Conservation (phyloP, 2,888 invertebrate genomes). For the Pterostichus niger region DNA sequence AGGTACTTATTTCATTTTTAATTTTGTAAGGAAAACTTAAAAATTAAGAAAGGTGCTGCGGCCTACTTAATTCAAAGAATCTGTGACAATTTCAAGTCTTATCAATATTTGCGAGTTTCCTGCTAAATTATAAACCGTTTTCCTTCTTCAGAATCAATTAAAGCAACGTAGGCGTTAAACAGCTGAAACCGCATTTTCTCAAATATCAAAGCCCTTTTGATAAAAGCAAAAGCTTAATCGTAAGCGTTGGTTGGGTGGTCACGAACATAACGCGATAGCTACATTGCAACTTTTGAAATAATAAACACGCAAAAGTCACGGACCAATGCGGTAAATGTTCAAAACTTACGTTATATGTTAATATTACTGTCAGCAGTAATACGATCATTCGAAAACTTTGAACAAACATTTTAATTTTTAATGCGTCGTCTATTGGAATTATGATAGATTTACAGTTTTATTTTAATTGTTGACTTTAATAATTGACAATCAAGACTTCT, state of each 20-base stretch:
- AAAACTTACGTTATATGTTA: neutral
- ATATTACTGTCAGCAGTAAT: neutral
- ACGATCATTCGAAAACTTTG: neutral
- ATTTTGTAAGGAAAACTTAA: no score
- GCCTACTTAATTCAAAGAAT: no score
- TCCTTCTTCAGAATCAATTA: neutral
- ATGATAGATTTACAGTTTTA: no score
- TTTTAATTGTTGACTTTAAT: no score
- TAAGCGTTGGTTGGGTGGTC: conserved; percentile 24
- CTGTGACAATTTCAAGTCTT: no score
- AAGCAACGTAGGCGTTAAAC: conserved; percentile 29
- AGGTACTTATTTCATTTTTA: no score
- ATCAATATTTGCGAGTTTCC: neutral
- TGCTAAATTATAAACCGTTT: neutral
- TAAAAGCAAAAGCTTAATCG: conserved; percentile 36
- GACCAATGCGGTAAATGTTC: neutral
- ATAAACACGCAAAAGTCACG: conserved; percentile 32
- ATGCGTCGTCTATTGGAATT: no score
- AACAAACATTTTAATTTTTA: neutral
- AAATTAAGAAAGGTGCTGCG: no score
- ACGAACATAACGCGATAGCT: neutral
- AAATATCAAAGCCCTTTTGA: neutral
- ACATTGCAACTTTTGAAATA: conserved; percentile 21
- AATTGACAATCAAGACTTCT: no score
- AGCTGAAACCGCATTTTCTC: conserved; percentile 10